phyloP scores from a whole-genome alignment of 1,140 invertebrate genomes.

The Zaprionus taronus region DNA sequence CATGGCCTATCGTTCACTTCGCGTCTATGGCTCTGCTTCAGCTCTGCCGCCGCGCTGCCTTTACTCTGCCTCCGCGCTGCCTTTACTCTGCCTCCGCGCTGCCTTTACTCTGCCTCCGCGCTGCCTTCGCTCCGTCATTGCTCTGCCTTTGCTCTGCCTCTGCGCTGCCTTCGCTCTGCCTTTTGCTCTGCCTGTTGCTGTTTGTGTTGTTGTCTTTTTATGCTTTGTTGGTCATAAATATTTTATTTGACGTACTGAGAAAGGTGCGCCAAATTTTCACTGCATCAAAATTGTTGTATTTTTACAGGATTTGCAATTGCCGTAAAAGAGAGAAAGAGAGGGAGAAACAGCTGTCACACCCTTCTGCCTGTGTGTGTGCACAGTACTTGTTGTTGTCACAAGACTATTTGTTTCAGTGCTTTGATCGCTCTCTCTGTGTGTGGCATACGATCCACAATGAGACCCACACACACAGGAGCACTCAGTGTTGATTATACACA shows the following conservation, averaged over 20 bases:
- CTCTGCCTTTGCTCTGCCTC: neutral
- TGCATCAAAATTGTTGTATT: neutral
- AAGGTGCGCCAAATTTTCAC: conserved; percentile 58
- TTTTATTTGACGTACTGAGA: conserved; percentile 66
- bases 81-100: conserved; percentile 6
- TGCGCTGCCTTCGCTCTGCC: neutral
- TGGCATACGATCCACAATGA: neutral
- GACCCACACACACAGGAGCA: neutral
- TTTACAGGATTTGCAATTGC: neutral
- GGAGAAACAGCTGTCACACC: neutral
- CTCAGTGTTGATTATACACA: neutral
- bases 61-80: neutral
- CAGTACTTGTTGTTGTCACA: too few species aligned
- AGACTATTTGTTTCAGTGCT: neutral
- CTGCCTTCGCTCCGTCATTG: neutral
- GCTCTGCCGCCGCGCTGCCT: neutral
- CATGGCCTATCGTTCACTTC: neutral
- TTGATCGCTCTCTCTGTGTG: conserved; percentile 1
- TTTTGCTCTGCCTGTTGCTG: conserved; percentile 22
- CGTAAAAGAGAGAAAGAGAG: neutral
- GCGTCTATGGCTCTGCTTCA: neutral
- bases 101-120: neutral
- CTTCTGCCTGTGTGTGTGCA: neutral
- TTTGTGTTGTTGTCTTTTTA: conserved; percentile 23
- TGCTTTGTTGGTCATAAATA: conserved; percentile 66